Evolutionary conservation across 1,140 invertebrate species (phyloP), one percentile per base, ranked within the genome.

Genomic region (Drosophila leontia): DNA sequence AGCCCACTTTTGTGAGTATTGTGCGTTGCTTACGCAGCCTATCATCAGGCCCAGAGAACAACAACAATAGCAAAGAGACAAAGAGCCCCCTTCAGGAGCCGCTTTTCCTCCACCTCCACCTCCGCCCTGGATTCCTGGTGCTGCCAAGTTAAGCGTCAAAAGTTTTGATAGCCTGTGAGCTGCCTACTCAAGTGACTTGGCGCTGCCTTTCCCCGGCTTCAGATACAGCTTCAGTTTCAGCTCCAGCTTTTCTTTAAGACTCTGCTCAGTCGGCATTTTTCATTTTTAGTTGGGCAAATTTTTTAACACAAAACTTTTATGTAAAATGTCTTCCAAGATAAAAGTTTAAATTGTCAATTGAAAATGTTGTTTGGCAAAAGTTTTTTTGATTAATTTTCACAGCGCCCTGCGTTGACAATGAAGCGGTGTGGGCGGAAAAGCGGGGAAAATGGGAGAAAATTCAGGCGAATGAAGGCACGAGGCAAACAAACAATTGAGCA

Each of bases 321-420:
- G 84, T 84, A 87, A 87, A 87, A 87, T 87, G 84, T 88, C 84
- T 87, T 87, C 68, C 74, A 39, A 82, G 86, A 91, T 85, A 90
- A 91, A 91, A 91, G 91, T 91, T 91, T 87, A 91, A 91, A 91
- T 91, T 91, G 90, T 91, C 91, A 91, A 91, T 91, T 91, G 91
- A 91, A 91, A 91, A 91, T 91, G 90, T 91, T 90, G 85, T 91
- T 91, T 59, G 85, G 85, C 55, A 76, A 90, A 91, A 91, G 82
- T 91, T 91, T 91, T 91, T 91, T 91, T 91, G 90, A 91, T 91
- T 91, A 91, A 91, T 91, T 91, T 91, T 91, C 82, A 90, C 82
- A 84, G 79, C 69, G 82, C 64, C 26, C 26, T 62, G 79, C 70
- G 84, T 80, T 88, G 84, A 90, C 80, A 88, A 87, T 80, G 65